phyloP scores from a whole-genome alignment of 2,113 vertebrate genomes.

The Oreocharis arfaki region DNA sequence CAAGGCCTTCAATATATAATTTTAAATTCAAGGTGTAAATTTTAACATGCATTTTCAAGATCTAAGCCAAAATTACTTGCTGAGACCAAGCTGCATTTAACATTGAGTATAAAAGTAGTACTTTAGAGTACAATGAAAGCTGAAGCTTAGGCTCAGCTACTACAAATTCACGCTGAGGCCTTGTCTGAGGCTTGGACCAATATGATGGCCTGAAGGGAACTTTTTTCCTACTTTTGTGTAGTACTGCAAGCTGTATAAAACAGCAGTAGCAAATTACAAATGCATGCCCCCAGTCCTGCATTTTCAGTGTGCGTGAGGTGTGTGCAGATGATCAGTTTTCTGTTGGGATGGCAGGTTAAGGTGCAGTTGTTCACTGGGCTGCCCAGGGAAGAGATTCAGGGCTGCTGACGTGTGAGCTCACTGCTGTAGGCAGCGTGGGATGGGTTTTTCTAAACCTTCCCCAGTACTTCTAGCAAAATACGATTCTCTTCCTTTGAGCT shows the following conservation, averaged over 20 bases:
- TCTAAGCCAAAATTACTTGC: neutral
- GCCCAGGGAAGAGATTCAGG: neutral
- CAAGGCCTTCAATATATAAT: neutral
- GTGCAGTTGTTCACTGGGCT: neutral
- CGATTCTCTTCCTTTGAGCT: neutral
- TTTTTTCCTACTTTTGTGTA: neutral
- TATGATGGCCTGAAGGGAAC: neutral
- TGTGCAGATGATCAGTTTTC: fast-evolving
- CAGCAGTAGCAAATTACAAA: neutral
- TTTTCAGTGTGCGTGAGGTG: neutral
- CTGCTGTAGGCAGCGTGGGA: fast-evolving
- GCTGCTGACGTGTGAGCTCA: fast-evolving
- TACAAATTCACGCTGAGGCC: neutral
- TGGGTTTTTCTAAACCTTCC: neutral
- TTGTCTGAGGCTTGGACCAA: neutral
- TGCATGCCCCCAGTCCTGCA: neutral
- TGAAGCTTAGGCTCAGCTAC: neutral
- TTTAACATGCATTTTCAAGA: neutral
- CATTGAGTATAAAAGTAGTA: neutral
- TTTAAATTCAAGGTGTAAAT: neutral
- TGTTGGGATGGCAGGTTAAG: neutral
- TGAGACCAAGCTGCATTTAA: neutral
- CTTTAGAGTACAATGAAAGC: neutral
- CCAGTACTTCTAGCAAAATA: neutral
- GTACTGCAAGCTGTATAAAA: neutral